Evolutionary conservation across 2,888 invertebrate species (phyloP).

Genomic region (Oscheius myriophilus): DNA sequence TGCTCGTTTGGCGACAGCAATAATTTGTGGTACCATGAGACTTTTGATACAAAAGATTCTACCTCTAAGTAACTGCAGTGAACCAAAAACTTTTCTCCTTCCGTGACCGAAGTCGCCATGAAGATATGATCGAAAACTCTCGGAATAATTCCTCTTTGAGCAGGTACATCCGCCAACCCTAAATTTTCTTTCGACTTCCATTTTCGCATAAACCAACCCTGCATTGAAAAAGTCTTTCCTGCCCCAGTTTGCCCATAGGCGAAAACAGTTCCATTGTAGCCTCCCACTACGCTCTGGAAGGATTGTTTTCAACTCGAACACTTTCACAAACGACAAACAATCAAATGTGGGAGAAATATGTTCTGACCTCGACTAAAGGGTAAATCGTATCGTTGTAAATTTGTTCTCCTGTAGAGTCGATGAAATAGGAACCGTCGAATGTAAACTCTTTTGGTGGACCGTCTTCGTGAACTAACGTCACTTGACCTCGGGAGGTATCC

Average conservation of each 20-base stretch:
- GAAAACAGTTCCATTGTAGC: slow-evolving; percentile 91
- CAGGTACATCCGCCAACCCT: slow-evolving; percentile 70
- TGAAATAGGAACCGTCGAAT: slow-evolving; percentile 86
- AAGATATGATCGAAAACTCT: slow-evolving; percentile 86
- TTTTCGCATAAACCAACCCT: slow-evolving; percentile 76
- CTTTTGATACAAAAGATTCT: not conserved
- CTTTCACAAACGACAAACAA: not conserved
- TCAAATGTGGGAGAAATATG: not conserved
- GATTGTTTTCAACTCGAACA: not conserved
- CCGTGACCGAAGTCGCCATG: slow-evolving; percentile 80
- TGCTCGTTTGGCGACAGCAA: too few relatives aligned
- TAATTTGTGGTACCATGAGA: too few relatives aligned
- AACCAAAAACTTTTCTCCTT: slow-evolving; percentile 80
- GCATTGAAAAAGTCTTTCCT: slow-evolving; percentile 91
- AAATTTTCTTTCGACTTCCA: not conserved
- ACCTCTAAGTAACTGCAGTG: slow-evolving; percentile 82
- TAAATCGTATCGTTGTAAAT: slow-evolving; percentile 89
- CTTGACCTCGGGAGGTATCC: slow-evolving; percentile 78
- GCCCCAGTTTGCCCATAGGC: slow-evolving; percentile 93
- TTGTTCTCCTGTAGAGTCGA: slow-evolving; percentile 82
- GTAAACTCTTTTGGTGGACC: slow-evolving; percentile 78
- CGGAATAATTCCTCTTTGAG: slow-evolving; percentile 69
- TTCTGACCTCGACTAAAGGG: slow-evolving; percentile 81
- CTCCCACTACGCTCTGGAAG: slow-evolving; percentile 83
- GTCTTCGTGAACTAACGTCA: slow-evolving; percentile 75